These are phyloP conservation scores for Baryphthengus martii DNA, from an alignment of 2,113 vertebrate species.

Conservation along the genomic window DNA sequence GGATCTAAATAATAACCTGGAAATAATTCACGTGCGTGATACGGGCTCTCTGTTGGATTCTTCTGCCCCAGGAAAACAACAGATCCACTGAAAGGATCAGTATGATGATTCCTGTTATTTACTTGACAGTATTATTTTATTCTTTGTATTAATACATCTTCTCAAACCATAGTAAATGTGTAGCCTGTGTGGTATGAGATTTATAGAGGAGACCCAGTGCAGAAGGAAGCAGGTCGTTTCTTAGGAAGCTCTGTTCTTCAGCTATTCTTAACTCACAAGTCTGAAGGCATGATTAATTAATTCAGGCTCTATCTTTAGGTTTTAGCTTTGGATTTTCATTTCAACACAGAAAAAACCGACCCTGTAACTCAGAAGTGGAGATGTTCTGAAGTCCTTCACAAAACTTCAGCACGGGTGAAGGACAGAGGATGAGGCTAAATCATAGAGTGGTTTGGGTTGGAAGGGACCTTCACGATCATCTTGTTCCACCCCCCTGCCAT, in stretches of 20 bases:
- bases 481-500: no score
- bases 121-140: not conserved
- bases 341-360: not conserved
- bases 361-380: not conserved
- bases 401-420: not conserved
- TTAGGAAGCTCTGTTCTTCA: not conserved
- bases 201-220: accelerated
- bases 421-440: not conserved
- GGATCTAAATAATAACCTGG: not conserved
- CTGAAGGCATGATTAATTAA: not conserved
- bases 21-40: not conserved
- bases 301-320: not conserved
- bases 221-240: not conserved
- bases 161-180: not conserved
- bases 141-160: not conserved
- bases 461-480: no score
- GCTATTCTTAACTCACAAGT: not conserved
- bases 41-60: not conserved
- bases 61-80: not conserved
- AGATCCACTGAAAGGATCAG: not conserved
- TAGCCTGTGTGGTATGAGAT: accelerated
- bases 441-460: no score
- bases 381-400: not conserved
- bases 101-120: not conserved
- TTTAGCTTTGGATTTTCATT: not conserved